A percentile compares a stretch with the other conserved stretches of the same genome.
These are phyloP conservation scores for Pseudolaguvia tuberculata DNA, from an alignment of 2,113 vertebrate species.

Conservation along the genomic window DNA sequence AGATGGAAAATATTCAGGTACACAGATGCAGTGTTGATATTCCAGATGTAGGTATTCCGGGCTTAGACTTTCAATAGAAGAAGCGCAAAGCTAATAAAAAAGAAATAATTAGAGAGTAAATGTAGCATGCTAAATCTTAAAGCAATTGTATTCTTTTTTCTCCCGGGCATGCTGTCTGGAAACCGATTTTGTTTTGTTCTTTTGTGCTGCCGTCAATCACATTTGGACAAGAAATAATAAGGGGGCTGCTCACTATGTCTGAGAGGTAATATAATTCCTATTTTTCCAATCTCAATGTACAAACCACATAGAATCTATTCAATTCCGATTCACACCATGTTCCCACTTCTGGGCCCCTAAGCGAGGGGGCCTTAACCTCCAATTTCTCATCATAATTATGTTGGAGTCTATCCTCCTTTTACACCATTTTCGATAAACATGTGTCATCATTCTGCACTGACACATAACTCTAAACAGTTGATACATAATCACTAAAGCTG, in stretches of 20 bases:
- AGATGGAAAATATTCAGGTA: neutral
- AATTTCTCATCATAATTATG: too few species aligned
- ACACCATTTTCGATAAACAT: too few species aligned
- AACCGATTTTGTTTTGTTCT: conserved; percentile 21
- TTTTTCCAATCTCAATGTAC: neutral
- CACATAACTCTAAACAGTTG: too few species aligned
- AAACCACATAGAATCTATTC: too few species aligned
- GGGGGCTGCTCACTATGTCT: conserved; percentile 22
- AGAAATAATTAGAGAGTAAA: conserved; percentile 52
- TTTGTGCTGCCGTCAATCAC: conserved; percentile 26
- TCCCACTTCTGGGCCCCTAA: too few species aligned
- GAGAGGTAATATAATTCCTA: conserved; percentile 6
- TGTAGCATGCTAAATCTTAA: conserved; percentile 33
- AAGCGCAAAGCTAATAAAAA: conserved; percentile 34
- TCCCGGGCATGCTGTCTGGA: neutral
- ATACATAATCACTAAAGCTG: too few species aligned
- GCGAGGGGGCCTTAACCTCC: too few species aligned
- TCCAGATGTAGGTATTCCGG: conserved; percentile 26
- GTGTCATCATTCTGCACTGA: too few species aligned
- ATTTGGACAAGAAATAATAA: conserved; percentile 14
- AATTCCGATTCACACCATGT: too few species aligned
- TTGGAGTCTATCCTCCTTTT: too few species aligned
- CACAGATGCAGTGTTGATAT: conserved; percentile 6
- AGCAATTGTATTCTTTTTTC: conserved; percentile 17
- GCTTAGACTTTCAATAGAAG: conserved; percentile 27